Conservation (phyloP, 2,888 invertebrate genomes). For the Dexiosoma caninum region DNA sequence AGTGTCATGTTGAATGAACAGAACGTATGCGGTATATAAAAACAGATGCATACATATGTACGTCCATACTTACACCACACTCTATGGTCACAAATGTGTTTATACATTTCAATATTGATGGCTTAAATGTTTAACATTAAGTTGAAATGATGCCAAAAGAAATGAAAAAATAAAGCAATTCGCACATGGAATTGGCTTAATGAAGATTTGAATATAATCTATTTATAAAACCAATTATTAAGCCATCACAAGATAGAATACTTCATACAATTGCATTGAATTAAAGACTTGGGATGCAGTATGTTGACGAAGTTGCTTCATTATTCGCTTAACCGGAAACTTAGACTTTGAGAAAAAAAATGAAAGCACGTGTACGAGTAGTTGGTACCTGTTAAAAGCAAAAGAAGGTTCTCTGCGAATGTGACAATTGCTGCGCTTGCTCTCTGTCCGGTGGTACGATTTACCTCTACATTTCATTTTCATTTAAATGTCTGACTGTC, state of each 20-base stretch:
- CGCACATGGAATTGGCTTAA: neutral
- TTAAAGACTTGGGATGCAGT: neutral
- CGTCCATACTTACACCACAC: neutral
- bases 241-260: neutral
- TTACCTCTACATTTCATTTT: slow-evolving; percentile 56
- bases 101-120: neutral
- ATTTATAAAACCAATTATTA: neutral
- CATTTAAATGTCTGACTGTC: slow-evolving; percentile 65
- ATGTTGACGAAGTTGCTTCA: neutral
- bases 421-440: neutral
- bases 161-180: neutral
- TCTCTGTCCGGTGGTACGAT: neutral
- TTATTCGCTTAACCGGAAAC: neutral
- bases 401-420: slow-evolving; percentile 4
- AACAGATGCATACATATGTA: no score
- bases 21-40: neutral
- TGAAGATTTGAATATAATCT: neutral
- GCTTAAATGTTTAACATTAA: neutral
- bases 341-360: neutral
- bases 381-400: neutral
- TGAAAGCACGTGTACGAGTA: neutral
- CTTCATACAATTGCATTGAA: neutral
- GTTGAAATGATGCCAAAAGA: neutral
- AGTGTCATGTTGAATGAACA: slow-evolving; percentile 15
- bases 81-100: neutral